phyloP scores from a whole-genome alignment of 2,888 invertebrate genomes.

The Coelopa pilipes region DNA sequence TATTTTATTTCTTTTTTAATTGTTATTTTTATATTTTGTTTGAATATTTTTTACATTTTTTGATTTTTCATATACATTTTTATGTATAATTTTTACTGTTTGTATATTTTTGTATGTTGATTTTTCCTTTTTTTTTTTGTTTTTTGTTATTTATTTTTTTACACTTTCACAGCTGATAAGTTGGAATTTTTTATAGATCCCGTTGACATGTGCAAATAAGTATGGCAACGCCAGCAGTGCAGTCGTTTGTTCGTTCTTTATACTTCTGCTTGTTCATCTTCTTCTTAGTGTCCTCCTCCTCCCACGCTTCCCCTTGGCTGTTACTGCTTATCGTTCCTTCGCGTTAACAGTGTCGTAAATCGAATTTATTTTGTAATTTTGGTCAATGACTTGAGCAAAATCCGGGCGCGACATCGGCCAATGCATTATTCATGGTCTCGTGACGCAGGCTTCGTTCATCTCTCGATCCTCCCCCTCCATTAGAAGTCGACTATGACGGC shows the following conservation, averaged over 20 bases:
- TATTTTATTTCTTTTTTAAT: constrained; percentile 27
- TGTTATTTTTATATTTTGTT: background rate
- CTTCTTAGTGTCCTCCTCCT: too few species aligned
- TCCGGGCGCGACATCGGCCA: background rate
- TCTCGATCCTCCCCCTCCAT: too few species aligned
- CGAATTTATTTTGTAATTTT: constrained; percentile 5
- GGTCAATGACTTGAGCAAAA: constrained; percentile 4
- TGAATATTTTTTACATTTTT: constrained; percentile 1
- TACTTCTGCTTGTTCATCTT: too few species aligned
- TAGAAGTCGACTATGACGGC: too few species aligned
- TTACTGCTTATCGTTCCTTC: constrained; percentile 11
- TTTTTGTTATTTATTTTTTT: constrained; percentile 9
- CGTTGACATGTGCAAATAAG: constrained; percentile 13
- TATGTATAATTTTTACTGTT: background rate
- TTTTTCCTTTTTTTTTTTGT: background rate
- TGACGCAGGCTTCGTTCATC: too few species aligned
- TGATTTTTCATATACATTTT: background rate
- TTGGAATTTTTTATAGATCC: constrained; percentile 8
- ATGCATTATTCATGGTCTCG: background rate
- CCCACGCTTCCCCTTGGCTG: background rate
- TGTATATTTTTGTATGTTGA: background rate
- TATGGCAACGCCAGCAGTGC: too few species aligned
- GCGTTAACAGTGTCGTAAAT: background rate
- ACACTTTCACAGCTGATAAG: constrained; percentile 18
- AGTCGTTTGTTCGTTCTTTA: too few species aligned